phyloP scores from a whole-genome alignment of 2,797 vertebrate genomes.

The Anguilla anguilla region DNA sequence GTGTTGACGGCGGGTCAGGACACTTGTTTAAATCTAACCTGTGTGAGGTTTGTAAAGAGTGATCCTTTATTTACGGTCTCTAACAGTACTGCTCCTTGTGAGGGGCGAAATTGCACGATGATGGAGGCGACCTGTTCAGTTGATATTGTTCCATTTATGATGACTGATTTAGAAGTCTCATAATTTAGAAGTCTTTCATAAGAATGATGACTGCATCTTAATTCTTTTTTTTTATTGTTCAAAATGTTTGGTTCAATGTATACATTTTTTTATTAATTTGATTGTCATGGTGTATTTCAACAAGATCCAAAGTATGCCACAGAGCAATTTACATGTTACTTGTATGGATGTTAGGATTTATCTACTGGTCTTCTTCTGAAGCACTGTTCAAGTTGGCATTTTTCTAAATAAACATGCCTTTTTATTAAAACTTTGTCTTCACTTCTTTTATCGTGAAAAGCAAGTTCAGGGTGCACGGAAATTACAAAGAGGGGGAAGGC shows the following conservation, averaged over 20 bases:
- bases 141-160: neutral
- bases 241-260: neutral
- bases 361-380: neutral
- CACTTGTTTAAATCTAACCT: too few species aligned
- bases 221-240: neutral
- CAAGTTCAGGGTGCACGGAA: too few species aligned
- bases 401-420: neutral
- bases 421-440: neutral
- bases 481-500: too few species aligned
- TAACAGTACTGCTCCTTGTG: neutral
- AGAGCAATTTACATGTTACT: neutral
- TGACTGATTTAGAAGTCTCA: too few species aligned
- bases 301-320: neutral
- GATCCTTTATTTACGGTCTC: too few species aligned
- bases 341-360: too few species aligned
- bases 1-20: too few species aligned
- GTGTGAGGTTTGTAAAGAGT: too few species aligned
- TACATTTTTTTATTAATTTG: neutral
- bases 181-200: too few species aligned
- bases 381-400: neutral
- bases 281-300: neutral
- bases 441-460: neutral
- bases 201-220: neutral
- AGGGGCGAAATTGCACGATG: neutral
- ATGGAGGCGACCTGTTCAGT: neutral